Evolutionary conservation across 2,888 invertebrate species (phyloP), one percentile per base, ranked within the genome.

Genomic region (Caenorhabditis sinica): DNA sequence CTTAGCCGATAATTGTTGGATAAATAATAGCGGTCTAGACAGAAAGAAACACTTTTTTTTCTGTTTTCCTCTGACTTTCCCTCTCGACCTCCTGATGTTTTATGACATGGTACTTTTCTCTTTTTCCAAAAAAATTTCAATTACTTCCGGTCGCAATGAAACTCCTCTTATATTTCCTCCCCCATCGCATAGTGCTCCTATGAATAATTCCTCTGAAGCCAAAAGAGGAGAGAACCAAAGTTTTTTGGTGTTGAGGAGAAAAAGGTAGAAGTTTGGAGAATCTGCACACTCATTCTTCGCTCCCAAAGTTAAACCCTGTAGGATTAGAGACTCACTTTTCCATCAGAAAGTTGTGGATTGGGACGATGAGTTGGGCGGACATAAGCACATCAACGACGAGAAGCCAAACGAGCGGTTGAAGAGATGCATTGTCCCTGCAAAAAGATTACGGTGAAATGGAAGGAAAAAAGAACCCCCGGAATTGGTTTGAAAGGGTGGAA

Each of bases 321-420:
- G 76, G 77, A 74, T 82, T 72, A 65, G 66, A 15, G 77, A 88
- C 85, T 85, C 80, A 86, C 87, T 75, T 74, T 72, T 84, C 86
- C 45, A 81, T 68, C 63, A 83, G 25, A 76, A 81, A 85, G 75
- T 84, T 73, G 74, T 89, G 86, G 74, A 89, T 79, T 15, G 89
- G 89, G 28, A 76, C 69, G 73, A 83, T 56, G 45, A 89, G 85
- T 60, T 88, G 83, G 20, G 81, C 72, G 40, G 88, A 83, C 53
- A 89, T 79, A 25, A 85, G 79, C 63, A 85, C 74, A 74, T 89
- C 89, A 53, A 88, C 77, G 68, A 89, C 49, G 33, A 89, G 86
- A 43, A 89, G 87, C 56, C 80, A 82, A 20, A 88, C 66, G 65
- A 89, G 73, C 30, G 89, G 89, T 71, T 88, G 83, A 33, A 87